phyloP scores from a whole-genome alignment of 1,140 invertebrate genomes.

The Micrasema longulum region DNA sequence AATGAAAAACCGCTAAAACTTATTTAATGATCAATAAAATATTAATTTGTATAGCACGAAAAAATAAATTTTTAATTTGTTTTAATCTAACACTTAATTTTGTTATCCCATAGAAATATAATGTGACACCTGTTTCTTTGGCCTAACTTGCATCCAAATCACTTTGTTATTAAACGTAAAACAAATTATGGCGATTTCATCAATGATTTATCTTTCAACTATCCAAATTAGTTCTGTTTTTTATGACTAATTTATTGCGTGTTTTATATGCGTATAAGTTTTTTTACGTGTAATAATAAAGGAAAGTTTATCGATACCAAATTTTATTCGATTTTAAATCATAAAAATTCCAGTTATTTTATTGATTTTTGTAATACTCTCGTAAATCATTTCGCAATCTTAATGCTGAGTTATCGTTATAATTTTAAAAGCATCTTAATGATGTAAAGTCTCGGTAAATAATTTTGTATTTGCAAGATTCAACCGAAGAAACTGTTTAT shows the following conservation, averaged over 20 bases:
- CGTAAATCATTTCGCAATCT: too few species aligned
- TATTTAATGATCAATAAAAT: conserved; percentile 44
- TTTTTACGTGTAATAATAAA: conserved; percentile 6
- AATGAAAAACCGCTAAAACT: too few species aligned
- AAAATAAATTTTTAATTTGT: conserved; percentile 34
- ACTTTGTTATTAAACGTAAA: conserved; percentile 25
- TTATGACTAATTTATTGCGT: conserved; percentile 29
- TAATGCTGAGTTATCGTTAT: too few species aligned
- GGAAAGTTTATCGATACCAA: conserved; percentile 10
- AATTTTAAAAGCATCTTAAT: too few species aligned
- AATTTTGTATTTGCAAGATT: too few species aligned
- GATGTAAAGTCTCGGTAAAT: too few species aligned
- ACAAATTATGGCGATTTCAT: conserved; percentile 26
- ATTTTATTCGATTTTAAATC: conserved; percentile 17
- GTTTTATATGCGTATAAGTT: conserved; percentile 16
- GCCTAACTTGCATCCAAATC: conserved; percentile 16
- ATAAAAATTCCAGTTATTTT: too few species aligned
- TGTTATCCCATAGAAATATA: not conserved
- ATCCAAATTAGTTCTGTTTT: conserved; percentile 8
- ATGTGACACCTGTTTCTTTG: not conserved
- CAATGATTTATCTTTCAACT: conserved; percentile 29
- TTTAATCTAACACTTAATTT: conserved; percentile 23
- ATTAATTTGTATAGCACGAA: conserved; percentile 43
- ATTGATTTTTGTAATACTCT: too few species aligned
- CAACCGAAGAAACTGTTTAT: too few species aligned